These are phyloP conservation scores for Aphis gossypii DNA, from an alignment of 1,140 invertebrate species.

Conservation along the genomic window DNA sequence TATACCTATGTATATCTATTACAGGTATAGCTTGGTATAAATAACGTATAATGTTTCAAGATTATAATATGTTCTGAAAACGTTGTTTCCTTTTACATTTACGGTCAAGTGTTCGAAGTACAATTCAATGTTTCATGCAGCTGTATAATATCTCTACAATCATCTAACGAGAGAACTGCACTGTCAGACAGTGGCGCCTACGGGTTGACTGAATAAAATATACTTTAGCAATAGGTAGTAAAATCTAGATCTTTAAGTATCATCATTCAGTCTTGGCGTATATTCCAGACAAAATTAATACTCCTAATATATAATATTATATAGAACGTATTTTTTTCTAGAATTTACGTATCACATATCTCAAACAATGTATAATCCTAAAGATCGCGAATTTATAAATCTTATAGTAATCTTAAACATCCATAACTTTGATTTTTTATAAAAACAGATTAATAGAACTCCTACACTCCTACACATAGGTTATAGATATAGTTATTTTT, in stretches of 20 bases:
- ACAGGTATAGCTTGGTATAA: neutral
- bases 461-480: neutral
- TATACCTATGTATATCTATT: neutral
- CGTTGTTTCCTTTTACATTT: slow-evolving; percentile 36
- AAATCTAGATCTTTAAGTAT: slow-evolving; percentile 5
- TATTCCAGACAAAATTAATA: neutral
- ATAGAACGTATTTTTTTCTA: neutral
- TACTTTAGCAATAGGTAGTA: slow-evolving; percentile 34
- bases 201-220: slow-evolving; percentile 16
- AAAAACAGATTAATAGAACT: neutral
- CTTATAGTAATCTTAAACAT: neutral
- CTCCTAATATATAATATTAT: neutral
- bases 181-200: slow-evolving; percentile 52
- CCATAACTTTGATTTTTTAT: neutral
- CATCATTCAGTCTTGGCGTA: neutral
- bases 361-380: neutral
- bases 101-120: slow-evolving; percentile 44
- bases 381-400: neutral
- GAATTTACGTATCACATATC: neutral
- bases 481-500: neutral
- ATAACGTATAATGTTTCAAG: slow-evolving; percentile 27
- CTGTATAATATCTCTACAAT: slow-evolving; percentile 11
- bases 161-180: slow-evolving; percentile 36
- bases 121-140: slow-evolving; percentile 41
- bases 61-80: slow-evolving; percentile 42